phyloP scores from a whole-genome alignment of 2,797 vertebrate species.

The Gymnoscopelus braueri region DNA sequence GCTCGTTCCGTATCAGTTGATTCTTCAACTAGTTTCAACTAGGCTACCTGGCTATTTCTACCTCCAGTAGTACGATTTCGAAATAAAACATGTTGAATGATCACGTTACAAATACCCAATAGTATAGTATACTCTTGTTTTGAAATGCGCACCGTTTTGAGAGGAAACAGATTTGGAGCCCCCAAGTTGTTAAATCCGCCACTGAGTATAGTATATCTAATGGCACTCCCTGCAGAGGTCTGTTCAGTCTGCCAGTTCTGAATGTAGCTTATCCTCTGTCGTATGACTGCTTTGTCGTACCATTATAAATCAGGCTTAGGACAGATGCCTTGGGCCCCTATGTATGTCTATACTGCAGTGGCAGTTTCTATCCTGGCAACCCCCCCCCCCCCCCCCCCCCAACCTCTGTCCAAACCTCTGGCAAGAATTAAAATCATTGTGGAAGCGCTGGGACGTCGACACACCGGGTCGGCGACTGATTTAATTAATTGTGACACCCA shows the following conservation, averaged over 20 bases:
- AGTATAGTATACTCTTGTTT: too few species aligned
- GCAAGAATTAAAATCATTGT: slow-evolving; percentile 41
- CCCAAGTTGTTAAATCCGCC: too few species aligned
- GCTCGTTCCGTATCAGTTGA: too few species aligned
- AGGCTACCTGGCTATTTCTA: too few species aligned
- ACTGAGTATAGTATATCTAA: not conserved
- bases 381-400: slow-evolving; percentile 8
- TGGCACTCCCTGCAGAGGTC: slow-evolving; percentile 30
- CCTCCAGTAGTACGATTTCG: too few species aligned
- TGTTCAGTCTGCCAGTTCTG: slow-evolving; percentile 32
- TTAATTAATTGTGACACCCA: slow-evolving; percentile 69
- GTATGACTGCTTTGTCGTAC: too few species aligned
- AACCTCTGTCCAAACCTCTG: slow-evolving; percentile 42
- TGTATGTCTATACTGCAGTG: slow-evolving; percentile 38
- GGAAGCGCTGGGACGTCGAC: slow-evolving; percentile 51
- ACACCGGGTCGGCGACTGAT: slow-evolving; percentile 63
- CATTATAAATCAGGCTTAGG: slow-evolving; percentile 6
- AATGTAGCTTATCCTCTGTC: too few species aligned
- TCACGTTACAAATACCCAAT: too few species aligned
- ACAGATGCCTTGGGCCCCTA: slow-evolving; percentile 52
- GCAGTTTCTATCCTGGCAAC: slow-evolving; percentile 43
- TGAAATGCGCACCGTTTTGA: too few species aligned
- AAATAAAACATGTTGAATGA: too few species aligned
- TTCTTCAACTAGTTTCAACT: too few species aligned
- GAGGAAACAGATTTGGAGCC: too few species aligned